Evolutionary conservation across 2,888 invertebrate species (phyloP).

Genomic region (Eupelmus urozonus): DNA sequence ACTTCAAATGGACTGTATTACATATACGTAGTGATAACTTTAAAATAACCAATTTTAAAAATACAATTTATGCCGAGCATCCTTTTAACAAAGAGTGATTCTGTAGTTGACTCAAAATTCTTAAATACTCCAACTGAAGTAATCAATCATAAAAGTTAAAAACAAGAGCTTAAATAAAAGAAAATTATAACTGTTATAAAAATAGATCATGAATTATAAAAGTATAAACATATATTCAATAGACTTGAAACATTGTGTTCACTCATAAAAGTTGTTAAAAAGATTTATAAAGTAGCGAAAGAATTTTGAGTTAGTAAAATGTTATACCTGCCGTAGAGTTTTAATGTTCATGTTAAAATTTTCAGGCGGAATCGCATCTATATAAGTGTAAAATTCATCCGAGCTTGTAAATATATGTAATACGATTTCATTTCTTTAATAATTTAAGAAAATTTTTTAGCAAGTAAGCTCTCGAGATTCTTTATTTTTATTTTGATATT

Average conservation of each 20-base stretch:
- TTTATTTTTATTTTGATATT: slow-evolving; percentile 56
- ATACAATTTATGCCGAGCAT: no score
- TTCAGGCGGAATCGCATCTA: background rate
- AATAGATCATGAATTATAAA: slow-evolving; percentile 29
- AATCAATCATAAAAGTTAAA: slow-evolving; percentile 36
- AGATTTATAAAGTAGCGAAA: slow-evolving; percentile 1
- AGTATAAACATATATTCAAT: slow-evolving; percentile 15
- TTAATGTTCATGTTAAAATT: slow-evolving; percentile 3
- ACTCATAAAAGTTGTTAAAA: slow-evolving; percentile 18
- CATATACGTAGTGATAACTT: no score
- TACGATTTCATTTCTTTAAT: slow-evolving; percentile 12
- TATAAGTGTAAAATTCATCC: slow-evolving; percentile 19
- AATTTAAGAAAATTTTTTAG: slow-evolving; percentile 17
- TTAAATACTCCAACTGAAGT: slow-evolving; percentile 16
- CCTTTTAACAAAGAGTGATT: slow-evolving; percentile 41
- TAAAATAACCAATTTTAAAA: no score
- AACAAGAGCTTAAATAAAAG: slow-evolving; percentile 40
- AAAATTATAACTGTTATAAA: slow-evolving; percentile 38
- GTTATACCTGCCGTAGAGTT: slow-evolving; percentile 13
- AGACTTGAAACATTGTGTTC: slow-evolving; percentile 18
- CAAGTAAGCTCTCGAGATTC: slow-evolving; percentile 43
- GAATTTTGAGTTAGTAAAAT: slow-evolving; percentile 26
- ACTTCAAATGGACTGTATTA: no score
- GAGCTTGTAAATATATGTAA: slow-evolving; percentile 54
- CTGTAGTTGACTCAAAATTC: slow-evolving; percentile 27